phyloP scores from a whole-genome alignment of 2,888 invertebrate species.

The Luperina testacea region DNA sequence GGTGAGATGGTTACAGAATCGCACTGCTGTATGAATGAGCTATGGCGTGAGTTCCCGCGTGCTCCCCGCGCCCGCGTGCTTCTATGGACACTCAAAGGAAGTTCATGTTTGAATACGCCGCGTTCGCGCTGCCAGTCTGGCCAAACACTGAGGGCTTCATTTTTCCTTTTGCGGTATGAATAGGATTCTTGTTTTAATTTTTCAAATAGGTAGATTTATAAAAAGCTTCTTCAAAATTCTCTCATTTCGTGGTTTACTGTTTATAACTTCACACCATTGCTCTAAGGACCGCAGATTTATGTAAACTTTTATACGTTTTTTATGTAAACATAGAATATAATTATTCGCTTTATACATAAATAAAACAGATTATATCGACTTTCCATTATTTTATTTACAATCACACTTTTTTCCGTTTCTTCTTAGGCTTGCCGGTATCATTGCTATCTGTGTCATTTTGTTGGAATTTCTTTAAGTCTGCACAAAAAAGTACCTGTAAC shows the following conservation, averaged over 20 bases:
- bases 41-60: too few relatives aligned
- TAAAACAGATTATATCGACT: constrained; percentile 40
- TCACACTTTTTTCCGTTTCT: constrained; percentile 72
- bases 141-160: not conserved
- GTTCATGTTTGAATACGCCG: too few relatives aligned
- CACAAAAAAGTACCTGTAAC: constrained; percentile 94
- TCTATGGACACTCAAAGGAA: too few relatives aligned
- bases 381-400: constrained; percentile 27
- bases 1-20: too few relatives aligned
- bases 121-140: too few relatives aligned
- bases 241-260: not conserved
- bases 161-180: not conserved
- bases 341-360: constrained; percentile 43
- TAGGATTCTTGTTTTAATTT: not conserved
- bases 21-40: too few relatives aligned
- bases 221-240: not conserved
- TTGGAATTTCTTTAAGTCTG: constrained; percentile 94
- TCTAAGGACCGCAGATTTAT: constrained; percentile 29
- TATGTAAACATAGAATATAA: constrained; percentile 60
- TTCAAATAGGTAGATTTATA: not conserved
- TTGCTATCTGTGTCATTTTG: constrained; percentile 67
- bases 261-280: not conserved
- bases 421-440: constrained; percentile 77
- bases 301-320: constrained; percentile 69
- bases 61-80: too few relatives aligned